Evolutionary conservation across 2,113 vertebrate species (phyloP).

Genomic region (Origma solitaria): DNA sequence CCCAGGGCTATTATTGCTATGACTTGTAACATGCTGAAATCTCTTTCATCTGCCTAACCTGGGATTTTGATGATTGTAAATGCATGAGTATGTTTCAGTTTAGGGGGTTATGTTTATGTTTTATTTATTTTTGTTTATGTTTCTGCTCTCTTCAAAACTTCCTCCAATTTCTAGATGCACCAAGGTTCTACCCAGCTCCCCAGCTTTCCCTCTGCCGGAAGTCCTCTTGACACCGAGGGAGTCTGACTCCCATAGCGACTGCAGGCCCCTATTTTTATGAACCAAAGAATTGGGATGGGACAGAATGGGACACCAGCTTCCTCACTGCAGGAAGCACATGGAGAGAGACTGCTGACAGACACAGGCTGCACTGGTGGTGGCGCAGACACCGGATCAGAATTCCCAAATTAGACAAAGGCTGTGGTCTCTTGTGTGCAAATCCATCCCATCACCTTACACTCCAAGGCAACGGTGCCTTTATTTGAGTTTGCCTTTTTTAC

Average conservation of each 20-base stretch:
- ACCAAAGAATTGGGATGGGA: not conserved
- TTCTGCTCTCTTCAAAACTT: slow-evolving; percentile 28
- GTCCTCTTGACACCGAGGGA: not conserved
- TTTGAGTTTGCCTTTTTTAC: not conserved
- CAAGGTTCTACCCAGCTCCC: not conserved
- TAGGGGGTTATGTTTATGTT: slow-evolving; percentile 56
- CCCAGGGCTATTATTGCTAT: slow-evolving; percentile 70
- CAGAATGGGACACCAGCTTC: not conserved
- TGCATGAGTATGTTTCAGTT: slow-evolving; percentile 66
- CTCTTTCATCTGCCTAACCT: slow-evolving; percentile 73
- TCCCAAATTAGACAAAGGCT: not conserved
- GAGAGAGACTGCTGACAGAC: not conserved
- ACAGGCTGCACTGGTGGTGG: not conserved
- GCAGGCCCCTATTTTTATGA: not conserved
- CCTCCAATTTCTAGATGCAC: not conserved
- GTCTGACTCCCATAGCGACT: not conserved
- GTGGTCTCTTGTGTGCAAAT: not conserved
- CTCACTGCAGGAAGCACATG: not conserved
- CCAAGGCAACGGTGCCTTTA: not conserved
- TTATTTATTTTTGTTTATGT: slow-evolving; percentile 65
- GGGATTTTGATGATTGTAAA: slow-evolving; percentile 69
- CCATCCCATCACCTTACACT: not conserved
- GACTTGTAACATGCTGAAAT: slow-evolving; percentile 68
- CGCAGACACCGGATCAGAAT: not conserved
- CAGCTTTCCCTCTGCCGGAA: not conserved